Base-by-base conservation (phyloP, 2,888 invertebrate genomes). In the Xestoiulus laeticollis region DNA sequence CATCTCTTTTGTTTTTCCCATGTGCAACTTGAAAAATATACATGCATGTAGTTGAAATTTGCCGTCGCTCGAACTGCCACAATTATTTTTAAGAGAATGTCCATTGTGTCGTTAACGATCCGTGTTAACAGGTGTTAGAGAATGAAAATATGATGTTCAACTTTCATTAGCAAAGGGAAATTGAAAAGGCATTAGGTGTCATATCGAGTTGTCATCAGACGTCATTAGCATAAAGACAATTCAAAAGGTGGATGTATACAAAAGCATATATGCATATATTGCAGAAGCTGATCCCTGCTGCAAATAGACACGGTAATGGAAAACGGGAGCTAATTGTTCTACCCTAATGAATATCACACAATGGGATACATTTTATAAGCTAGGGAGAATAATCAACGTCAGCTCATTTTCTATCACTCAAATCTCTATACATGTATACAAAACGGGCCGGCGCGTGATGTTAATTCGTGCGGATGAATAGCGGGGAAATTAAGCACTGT, bases 31-130 rank as follows among this genome's bases (percentile, higher is more conserved):
- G 53, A 53, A 53, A n/a, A 53, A 53, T 53, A 53, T n/a, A n/a
- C n/a, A n/a, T n/a, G n/a, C n/a, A n/a, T n/a, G n/a, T n/a, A n/a
- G n/a, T n/a, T n/a, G n/a, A n/a, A n/a, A n/a, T n/a, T n/a, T n/a
- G n/a, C n/a, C n/a, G n/a, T n/a, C 53, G 53, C 53, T 53, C 53
- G 53, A n/a, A n/a, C 14, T 53, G 53, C 53, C 53, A n/a, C n/a
- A n/a, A n/a, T n/a, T n/a, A n/a, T n/a, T 53, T 53, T n/a, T 53
- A n/a, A 53, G 53, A 53, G 53, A n/a, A 53, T n/a, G 53, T 53
- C 53, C 53, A 53, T 53, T 53, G 53, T 53, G 53, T 12, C n/a
- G 53, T n/a, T 53, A 53, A 53, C 53, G 53, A 53, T 53, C 53
- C 53, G 53, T 53, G 53, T 53, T 53, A 53, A 53, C 53, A 53